Evolutionary conservation across 2,888 invertebrate genomes (phyloP).

Genomic region (Eledone cirrhosa): DNA sequence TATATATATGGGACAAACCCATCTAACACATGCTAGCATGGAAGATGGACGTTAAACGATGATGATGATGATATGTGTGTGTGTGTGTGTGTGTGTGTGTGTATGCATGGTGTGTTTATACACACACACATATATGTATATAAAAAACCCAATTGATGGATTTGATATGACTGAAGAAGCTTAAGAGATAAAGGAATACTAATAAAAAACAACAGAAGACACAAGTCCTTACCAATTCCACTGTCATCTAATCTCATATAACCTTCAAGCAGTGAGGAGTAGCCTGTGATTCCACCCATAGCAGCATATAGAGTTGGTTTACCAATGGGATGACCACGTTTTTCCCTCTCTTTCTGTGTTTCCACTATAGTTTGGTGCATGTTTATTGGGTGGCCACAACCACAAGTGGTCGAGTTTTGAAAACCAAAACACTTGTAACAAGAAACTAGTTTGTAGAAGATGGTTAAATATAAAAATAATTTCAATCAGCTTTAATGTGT

Average conservation of each 20-base stretch:
- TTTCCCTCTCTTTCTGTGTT: constrained; percentile 63
- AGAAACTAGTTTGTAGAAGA: constrained; percentile 38
- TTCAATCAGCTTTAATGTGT: constrained; percentile 15
- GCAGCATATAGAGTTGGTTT: constrained; percentile 64
- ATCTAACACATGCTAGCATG: too few relatives aligned
- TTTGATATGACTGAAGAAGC: too few relatives aligned
- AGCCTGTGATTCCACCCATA: constrained; percentile 68
- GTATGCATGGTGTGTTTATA: too few relatives aligned
- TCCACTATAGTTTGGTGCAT: constrained; percentile 64
- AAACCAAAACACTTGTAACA: constrained; percentile 63
- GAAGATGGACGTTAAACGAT: too few relatives aligned
- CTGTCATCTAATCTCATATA: constrained; percentile 66
- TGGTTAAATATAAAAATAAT: too few relatives aligned
- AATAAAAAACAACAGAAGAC: too few relatives aligned
- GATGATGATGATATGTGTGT: too few relatives aligned
- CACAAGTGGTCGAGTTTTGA: constrained; percentile 64
- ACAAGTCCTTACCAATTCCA: constrained; percentile 57
- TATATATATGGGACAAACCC: too few relatives aligned
- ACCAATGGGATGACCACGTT: constrained; percentile 65
- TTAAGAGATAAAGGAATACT: too few relatives aligned
- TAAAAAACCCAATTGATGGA: too few relatives aligned
- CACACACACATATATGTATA: too few relatives aligned
- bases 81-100: too few relatives aligned
- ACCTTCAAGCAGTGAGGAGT: constrained; percentile 66
- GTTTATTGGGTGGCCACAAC: constrained; percentile 59